Evolutionary conservation across 2,113 vertebrate species (phyloP).

Genomic region (Anoplopoma fimbria): DNA sequence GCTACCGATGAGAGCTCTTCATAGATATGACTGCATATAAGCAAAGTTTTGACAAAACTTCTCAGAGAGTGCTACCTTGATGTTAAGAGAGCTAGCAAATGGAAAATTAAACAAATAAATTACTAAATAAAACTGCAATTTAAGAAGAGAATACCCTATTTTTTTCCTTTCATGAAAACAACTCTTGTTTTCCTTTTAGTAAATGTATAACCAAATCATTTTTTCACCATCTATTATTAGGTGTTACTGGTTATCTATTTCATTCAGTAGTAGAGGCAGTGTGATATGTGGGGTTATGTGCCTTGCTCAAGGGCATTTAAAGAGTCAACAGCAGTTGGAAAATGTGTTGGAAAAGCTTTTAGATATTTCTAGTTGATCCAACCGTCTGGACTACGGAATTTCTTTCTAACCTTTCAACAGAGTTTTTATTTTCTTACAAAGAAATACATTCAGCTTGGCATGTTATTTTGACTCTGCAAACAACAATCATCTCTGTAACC

Average conservation of each 20-base stretch:
- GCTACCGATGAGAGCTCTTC: neutral
- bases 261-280: neutral
- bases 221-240: neutral
- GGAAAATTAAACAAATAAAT: neutral
- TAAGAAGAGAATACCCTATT: neutral
- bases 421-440: neutral
- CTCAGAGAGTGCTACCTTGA: neutral
- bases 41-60: neutral
- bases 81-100: neutral
- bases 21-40: neutral
- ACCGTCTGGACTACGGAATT: neutral
- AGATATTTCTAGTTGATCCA: neutral
- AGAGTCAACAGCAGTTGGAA: neutral
- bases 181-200: neutral
- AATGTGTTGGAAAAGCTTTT: neutral
- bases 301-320: conserved; percentile 15
- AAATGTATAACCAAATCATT: neutral
- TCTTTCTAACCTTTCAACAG: neutral
- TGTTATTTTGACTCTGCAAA: conserved; percentile 20
- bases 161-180: neutral
- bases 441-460: neutral
- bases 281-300: neutral
- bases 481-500: no score
- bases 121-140: neutral
- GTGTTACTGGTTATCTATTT: neutral